Conservation (phyloP, 1,140 invertebrate genomes). For the Hirudo medicinalis region DNA sequence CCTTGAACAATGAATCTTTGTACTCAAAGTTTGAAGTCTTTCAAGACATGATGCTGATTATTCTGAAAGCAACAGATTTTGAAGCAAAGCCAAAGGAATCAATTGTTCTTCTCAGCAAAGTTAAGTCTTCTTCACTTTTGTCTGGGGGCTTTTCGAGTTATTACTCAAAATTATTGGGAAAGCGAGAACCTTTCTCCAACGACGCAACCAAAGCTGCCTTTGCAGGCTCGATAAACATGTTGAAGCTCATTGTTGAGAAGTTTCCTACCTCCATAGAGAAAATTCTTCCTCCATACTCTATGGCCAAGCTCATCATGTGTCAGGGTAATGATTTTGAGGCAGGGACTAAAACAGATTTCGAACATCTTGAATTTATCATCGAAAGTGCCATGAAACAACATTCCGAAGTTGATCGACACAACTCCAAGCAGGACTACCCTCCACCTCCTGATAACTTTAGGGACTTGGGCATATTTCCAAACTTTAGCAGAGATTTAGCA, state of each 20-base stretch:
- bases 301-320: neutral
- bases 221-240: neutral
- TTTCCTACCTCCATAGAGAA: neutral
- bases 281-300: conserved; percentile 1
- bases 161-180: neutral
- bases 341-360: neutral
- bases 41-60: neutral
- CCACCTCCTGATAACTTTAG: conserved; percentile 29
- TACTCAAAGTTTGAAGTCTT: neutral
- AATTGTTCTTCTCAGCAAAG: conserved; percentile 7
- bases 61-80: neutral
- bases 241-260: neutral
- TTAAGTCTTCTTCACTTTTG: neutral
- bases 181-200: neutral
- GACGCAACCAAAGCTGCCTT: neutral
- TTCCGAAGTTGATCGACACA: neutral
- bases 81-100: neutral
- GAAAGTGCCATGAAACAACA: neutral
- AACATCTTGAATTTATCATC: neutral
- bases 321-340: neutral
- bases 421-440: neutral
- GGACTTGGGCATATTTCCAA: conserved; percentile 24
- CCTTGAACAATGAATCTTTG: neutral
- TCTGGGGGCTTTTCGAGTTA: neutral
- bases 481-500: conserved; percentile 1